Conservation (phyloP, 92 coral and sea anemone species). For the Phenganax subtilis region DNA sequence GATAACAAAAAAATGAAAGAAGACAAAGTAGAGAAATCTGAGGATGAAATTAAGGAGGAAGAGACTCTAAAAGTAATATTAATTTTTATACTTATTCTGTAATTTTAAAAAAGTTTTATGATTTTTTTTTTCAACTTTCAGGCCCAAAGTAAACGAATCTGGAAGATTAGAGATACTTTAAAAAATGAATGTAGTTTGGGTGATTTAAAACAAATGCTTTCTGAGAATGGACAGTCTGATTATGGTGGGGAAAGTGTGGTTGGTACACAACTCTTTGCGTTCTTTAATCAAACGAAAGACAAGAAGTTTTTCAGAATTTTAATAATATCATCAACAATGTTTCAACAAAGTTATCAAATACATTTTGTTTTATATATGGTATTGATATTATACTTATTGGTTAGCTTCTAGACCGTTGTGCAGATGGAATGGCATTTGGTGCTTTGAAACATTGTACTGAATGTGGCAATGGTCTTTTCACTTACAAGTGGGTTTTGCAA, state of each 20-base stretch:
- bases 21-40: constrained; percentile 60
- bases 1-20: constrained; percentile 57
- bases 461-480: constrained; percentile 67
- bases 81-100: too few relatives aligned
- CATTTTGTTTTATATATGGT: too few relatives aligned
- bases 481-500: constrained; percentile 55
- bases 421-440: constrained; percentile 98
- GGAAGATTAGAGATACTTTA: constrained; percentile 86
- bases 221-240: constrained; percentile 66
- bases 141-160: constrained; percentile 83
- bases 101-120: too few relatives aligned
- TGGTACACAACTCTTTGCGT: constrained; percentile 34
- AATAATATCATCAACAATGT: too few relatives aligned
- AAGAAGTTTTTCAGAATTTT: background rate
- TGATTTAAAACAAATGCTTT: constrained; percentile 73
- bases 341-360: too few relatives aligned
- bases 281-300: background rate
- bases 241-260: constrained; percentile 92
- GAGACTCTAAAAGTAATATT: constrained; percentile 66
- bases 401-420: constrained; percentile 82
- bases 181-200: constrained; percentile 55
- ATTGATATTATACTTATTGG: background rate
- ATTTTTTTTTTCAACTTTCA: constrained; percentile 10
- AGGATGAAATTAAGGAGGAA: constrained; percentile 68
- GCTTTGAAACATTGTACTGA: constrained; percentile 71